A percentile compares a stretch with the other conserved stretches of the same genome.
Conservation (phyloP, 2,113 vertebrate species). For the Toxostoma redivivum region DNA sequence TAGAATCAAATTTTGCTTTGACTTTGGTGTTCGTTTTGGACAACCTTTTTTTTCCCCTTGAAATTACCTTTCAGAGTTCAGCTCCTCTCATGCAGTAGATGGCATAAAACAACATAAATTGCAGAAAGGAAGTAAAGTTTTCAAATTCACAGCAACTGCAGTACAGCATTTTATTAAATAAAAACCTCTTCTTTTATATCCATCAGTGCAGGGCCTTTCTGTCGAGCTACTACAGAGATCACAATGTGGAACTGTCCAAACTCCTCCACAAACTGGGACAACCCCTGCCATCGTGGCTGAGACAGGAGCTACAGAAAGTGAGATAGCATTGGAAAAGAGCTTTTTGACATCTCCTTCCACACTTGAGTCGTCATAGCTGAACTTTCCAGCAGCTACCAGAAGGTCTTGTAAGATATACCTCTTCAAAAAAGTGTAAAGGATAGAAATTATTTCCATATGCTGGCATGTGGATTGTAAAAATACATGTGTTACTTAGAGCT, state of each 20-base stretch:
- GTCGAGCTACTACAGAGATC: conserved; percentile 92
- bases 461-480: conserved; percentile 70
- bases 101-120: neutral
- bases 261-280: conserved; percentile 91
- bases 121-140: neutral
- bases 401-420: conserved; percentile 63
- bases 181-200: conserved; percentile 17
- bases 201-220: conserved; percentile 89
- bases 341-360: neutral
- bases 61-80: neutral
- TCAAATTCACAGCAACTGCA: neutral
- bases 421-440: conserved; percentile 49
- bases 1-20: neutral
- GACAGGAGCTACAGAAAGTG: conserved; percentile 97
- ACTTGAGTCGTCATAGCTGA: neutral
- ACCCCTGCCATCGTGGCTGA: conserved; percentile 92
- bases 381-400: conserved; percentile 48
- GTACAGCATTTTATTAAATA: neutral
- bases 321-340: conserved; percentile 71
- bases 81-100: neutral
- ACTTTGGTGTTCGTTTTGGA: neutral
- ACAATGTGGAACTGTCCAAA: conserved; percentile 95
- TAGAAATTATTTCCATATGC: conserved; percentile 68
- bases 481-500: conserved; percentile 1
- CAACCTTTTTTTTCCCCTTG: neutral